Base-by-base conservation (phyloP, 1,140 invertebrate genomes). In the Chlorops oryzae region DNA sequence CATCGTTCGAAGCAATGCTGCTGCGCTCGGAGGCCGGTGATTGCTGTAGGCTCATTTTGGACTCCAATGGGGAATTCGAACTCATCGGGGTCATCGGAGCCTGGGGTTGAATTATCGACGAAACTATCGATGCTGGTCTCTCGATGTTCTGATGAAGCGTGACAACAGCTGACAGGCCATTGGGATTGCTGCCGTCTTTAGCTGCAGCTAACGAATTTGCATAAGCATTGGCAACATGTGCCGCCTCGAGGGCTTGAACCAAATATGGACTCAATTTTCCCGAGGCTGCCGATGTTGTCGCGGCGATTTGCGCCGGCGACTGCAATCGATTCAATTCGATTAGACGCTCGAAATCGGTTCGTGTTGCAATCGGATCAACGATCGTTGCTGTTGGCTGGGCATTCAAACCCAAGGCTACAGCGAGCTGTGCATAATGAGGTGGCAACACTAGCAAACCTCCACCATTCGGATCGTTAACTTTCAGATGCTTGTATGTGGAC, bases 341-440 rank as follows among this genome's bases (percentile, higher is more conserved):
- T 5, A 70, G 50, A 24, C 66, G 66, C 49, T 71, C 68, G 21
- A 70, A 70, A 12, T 71, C 65, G 27, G 65, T 67, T 9, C 64
- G 57, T 15, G 66, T 65, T 40, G 66, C 59, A 39, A 65, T 58
- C 3, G 64, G 58, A 58, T 68, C 62, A 13, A 70, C 61, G 34
- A 69, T 50, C 1, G 62, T 58, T n/a, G n/a, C n/a, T n/a, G n/a
- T n/a, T 10, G 42, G 44, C 49, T 70, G 66, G 2, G 66, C 59
- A 39, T 63, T 70, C 3, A 71, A 39, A 0, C 67, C 67, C 7
- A 70, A 48, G 2, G 68, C 67, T 1, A 65, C 65, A 12, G 68
- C 67, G 27, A 70, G 54, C 41, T 70, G 65, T n/a, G 68, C 62
- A 45, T 71, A 71, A 39, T 71, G 67, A 22, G 65, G 67, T 7